Evolutionary conservation across 2,888 invertebrate genomes (phyloP).

Genomic region (Coleophora deauratella): DNA sequence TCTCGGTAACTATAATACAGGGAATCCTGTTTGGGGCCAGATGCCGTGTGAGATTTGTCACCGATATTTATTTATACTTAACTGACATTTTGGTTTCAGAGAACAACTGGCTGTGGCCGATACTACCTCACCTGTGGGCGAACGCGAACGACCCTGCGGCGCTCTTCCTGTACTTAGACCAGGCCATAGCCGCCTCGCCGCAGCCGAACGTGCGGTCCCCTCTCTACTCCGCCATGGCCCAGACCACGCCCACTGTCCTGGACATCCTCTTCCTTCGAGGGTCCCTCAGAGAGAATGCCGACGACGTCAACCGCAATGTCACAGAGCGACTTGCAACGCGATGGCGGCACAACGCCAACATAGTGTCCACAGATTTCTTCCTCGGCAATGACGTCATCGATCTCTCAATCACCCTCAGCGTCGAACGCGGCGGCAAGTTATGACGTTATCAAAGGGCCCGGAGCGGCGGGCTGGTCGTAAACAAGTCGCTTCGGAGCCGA

Average conservation of each 20-base stretch:
- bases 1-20: too few species aligned
- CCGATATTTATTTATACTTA: too few species aligned
- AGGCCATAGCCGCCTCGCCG: conserved; percentile 49
- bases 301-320: conserved; percentile 79
- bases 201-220: conserved; percentile 57
- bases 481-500: conserved; percentile 18
- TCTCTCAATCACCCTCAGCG: conserved; percentile 72
- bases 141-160: conserved; percentile 61
- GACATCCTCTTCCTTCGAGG: conserved; percentile 77
- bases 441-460: conserved; percentile 46
- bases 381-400: conserved; percentile 81
- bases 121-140: conserved; percentile 78
- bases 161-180: conserved; percentile 55
- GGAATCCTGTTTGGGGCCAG: too few species aligned
- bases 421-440: conserved; percentile 53
- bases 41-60: too few species aligned
- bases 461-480: conserved; percentile 44
- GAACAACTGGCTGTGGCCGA: conserved; percentile 77
- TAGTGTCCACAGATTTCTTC: conserved; percentile 83
- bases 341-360: conserved; percentile 80
- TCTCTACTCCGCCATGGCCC: conserved; percentile 81
- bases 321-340: conserved; percentile 78
- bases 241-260: conserved; percentile 78
- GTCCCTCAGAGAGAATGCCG: conserved; percentile 77
- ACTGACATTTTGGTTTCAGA: too few species aligned